These are phyloP conservation scores for Sussaba pulchella DNA, from an alignment of 2,888 invertebrate species.

Conservation along the genomic window DNA sequence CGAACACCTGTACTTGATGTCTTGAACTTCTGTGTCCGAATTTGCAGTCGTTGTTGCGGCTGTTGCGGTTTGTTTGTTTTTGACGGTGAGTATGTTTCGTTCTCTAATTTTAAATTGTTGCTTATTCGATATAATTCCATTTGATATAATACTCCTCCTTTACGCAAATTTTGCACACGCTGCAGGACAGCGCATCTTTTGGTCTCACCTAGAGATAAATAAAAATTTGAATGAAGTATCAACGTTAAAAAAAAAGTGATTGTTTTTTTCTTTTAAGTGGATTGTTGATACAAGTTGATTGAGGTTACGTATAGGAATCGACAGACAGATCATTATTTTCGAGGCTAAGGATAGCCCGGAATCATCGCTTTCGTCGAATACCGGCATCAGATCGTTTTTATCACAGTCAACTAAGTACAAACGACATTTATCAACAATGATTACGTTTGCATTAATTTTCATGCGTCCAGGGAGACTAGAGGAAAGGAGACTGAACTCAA, in stretches of 20 bases:
- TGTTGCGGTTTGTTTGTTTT: slow-evolving; percentile 27
- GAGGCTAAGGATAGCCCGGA: slow-evolving; percentile 63
- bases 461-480: no score
- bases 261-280: not conserved
- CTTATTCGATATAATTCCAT: not conserved
- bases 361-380: slow-evolving; percentile 58
- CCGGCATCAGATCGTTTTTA: slow-evolving; percentile 57
- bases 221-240: slow-evolving; percentile 7
- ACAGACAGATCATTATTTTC: slow-evolving; percentile 71
- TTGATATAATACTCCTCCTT: not conserved
- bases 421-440: slow-evolving; percentile 65
- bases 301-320: slow-evolving; percentile 69
- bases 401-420: slow-evolving; percentile 65
- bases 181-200: slow-evolving; percentile 63
- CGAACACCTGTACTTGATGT: slow-evolving; percentile 69
- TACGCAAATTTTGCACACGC: slow-evolving; percentile 66
- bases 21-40: slow-evolving; percentile 34
- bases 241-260: not conserved
- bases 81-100: not conserved
- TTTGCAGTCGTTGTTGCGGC: slow-evolving; percentile 33
- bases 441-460: slow-evolving; percentile 43
- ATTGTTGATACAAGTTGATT: not conserved
- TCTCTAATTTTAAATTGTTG: not conserved
- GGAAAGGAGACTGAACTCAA: no score
- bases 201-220: slow-evolving; percentile 64